These are phyloP conservation scores for Grallaria varia DNA, from an alignment of 2,113 vertebrate species.

Conservation along the genomic window DNA sequence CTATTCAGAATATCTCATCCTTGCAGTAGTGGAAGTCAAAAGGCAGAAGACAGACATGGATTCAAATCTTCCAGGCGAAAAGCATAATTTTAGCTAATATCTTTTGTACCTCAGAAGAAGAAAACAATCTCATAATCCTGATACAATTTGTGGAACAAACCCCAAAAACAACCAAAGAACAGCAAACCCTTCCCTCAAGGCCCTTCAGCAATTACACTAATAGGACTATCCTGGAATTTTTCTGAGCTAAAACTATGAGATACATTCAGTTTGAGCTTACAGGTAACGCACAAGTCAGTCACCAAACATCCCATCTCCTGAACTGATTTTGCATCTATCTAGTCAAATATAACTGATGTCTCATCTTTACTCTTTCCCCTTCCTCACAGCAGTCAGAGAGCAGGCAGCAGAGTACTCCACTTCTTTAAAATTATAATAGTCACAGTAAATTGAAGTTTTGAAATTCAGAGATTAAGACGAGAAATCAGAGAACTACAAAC, in stretches of 20 bases:
- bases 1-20: not conserved
- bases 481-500: not conserved
- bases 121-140: not conserved
- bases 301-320: not conserved
- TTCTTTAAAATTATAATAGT: not conserved
- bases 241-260: not conserved
- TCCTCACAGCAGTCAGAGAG: not conserved
- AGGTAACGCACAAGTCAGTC: not conserved
- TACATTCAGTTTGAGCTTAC: no score
- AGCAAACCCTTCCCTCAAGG: not conserved
- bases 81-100: not conserved
- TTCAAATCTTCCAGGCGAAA: not conserved
- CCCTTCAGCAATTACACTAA: not conserved
- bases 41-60: not conserved
- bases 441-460: not conserved
- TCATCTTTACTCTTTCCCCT: not conserved
- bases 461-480: not conserved
- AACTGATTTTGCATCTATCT: not conserved
- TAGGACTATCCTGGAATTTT: not conserved
- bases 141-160: rapidly evolving
- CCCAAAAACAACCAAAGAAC: not conserved
- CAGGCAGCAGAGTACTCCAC: not conserved
- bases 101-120: not conserved
- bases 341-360: not conserved
- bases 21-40: not conserved